Percentiles rank a stretch among this genome's conserved stretches.
Evolutionary conservation across 1,140 invertebrate genomes (phyloP).

Genomic region (Nylanderia fulva): DNA sequence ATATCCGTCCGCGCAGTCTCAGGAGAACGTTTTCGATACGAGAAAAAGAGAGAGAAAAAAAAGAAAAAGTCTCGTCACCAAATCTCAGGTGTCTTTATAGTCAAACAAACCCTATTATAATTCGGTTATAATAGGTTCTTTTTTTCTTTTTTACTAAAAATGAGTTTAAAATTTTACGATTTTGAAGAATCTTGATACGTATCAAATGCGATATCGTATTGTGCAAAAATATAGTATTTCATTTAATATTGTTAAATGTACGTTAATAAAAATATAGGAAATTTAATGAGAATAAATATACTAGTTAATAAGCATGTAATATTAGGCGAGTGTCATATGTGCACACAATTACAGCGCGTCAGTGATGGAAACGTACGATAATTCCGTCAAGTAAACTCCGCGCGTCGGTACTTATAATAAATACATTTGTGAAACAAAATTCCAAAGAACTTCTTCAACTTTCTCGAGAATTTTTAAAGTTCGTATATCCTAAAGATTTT

Average conservation of each 20-base stretch:
- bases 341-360: too few species aligned
- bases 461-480: slow-evolving; percentile 11
- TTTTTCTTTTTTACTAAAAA: too few species aligned
- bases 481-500: not conserved
- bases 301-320: too few species aligned
- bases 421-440: not conserved
- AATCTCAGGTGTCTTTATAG: slow-evolving; percentile 64
- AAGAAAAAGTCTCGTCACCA: slow-evolving; percentile 24
- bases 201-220: too few species aligned
- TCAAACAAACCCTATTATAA: slow-evolving; percentile 7
- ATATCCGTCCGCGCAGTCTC: slow-evolving; percentile 80
- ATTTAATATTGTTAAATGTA: too few species aligned
- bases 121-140: not conserved
- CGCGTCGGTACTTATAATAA: not conserved
- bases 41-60: slow-evolving; percentile 33
- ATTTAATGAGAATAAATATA: too few species aligned
- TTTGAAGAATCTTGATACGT: not conserved
- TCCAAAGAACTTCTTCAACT: not conserved
- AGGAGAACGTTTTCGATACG: slow-evolving; percentile 63
- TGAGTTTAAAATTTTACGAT: not conserved
- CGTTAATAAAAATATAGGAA: too few species aligned
- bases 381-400: too few species aligned
- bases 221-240: too few species aligned
- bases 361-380: too few species aligned
- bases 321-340: too few species aligned